Evolutionary conservation across 1,140 invertebrate species (phyloP).

Genomic region (Bombus waltoni): DNA sequence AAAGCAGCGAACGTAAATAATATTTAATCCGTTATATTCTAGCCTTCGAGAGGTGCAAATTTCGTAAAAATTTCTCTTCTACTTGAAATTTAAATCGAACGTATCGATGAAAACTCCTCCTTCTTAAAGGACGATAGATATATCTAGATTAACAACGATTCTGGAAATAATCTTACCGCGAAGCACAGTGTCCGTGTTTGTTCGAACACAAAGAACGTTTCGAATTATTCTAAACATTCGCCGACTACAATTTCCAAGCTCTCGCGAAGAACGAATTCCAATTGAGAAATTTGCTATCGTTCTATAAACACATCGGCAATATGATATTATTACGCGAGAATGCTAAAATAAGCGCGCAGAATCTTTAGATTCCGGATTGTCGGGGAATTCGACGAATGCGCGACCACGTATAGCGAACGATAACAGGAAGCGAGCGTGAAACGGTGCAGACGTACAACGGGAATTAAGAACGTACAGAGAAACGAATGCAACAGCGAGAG

Average conservation of each 20-base stretch:
- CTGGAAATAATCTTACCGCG: too few relatives aligned
- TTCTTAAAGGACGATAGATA: too few relatives aligned
- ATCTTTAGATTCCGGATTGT: background rate
- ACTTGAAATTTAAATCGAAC: too few relatives aligned
- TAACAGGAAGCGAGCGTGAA: conserved; percentile 39
- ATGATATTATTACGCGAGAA: background rate
- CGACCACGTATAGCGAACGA: conserved; percentile 12
- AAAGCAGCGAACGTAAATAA: too few relatives aligned
- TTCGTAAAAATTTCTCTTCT: too few relatives aligned
- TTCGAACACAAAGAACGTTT: too few relatives aligned
- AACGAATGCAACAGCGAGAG: background rate
- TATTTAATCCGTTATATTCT: too few relatives aligned
- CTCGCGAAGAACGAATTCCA: background rate
- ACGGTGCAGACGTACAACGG: conserved; percentile 23
- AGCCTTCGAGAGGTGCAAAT: too few relatives aligned
- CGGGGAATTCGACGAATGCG: conserved; percentile 5
- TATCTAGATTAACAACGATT: too few relatives aligned
- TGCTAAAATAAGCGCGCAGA: conserved; percentile 8
- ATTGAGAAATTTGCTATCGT: background rate
- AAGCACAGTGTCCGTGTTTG: too few relatives aligned
- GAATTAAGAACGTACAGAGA: background rate
- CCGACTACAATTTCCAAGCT: background rate
- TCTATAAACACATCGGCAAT: background rate
- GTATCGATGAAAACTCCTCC: too few relatives aligned
- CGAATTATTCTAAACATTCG: background rate